These are phyloP conservation scores for Pelmatolapia mariae DNA, from an alignment of 2,113 vertebrate species.

Conservation along the genomic window DNA sequence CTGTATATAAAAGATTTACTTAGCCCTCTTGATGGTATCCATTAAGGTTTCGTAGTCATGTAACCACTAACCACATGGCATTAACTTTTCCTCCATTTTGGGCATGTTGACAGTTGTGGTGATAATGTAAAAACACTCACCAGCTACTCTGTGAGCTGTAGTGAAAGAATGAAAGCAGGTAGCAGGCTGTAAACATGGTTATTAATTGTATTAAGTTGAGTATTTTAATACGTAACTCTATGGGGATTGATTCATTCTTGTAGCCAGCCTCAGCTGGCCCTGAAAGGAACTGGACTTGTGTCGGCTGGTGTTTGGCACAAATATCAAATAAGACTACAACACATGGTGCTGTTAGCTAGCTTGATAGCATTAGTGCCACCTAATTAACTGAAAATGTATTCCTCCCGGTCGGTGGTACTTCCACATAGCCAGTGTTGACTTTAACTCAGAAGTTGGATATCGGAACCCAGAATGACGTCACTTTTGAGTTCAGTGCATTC, in stretches of 20 bases:
- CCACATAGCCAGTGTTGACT: neutral
- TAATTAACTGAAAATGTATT: neutral
- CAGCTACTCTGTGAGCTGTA: neutral
- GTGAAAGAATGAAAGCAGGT: neutral
- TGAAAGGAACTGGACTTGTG: neutral
- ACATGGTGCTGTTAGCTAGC: neutral
- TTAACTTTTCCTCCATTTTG: neutral
- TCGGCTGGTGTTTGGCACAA: neutral
- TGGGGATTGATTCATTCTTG: neutral
- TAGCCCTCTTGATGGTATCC: neutral
- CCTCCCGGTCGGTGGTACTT: accelerated
- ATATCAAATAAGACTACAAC: neutral
- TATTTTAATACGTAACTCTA: neutral
- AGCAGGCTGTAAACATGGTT: neutral
- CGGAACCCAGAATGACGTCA: neutral
- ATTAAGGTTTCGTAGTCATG: neutral
- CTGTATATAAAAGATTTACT: neutral
- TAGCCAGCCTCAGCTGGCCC: neutral
- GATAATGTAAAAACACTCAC: neutral
- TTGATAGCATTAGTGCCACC: neutral
- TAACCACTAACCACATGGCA: neutral
- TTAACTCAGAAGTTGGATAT: neutral
- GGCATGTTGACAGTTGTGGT: neutral
- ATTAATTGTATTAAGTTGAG: neutral
- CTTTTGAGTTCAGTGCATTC: neutral